Evolutionary conservation across 2,888 invertebrate species (phyloP).

Genomic region (Stenchaetothrips biformis): DNA sequence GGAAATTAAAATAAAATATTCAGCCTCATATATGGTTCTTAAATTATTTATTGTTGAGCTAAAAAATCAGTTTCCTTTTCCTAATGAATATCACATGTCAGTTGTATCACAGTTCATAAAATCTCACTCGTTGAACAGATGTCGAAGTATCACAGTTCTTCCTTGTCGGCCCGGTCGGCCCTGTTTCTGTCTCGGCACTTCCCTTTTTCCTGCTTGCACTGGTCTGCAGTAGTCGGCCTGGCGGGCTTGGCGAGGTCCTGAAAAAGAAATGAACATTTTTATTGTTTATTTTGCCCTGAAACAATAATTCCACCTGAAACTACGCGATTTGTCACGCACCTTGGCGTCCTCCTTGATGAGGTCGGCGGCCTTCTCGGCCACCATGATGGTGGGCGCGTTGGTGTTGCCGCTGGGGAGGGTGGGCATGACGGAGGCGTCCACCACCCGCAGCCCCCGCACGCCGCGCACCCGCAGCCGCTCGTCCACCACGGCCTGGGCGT

Average conservation of each 20-base stretch:
- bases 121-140: neutral
- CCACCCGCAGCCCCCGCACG: slow-evolving; percentile 41
- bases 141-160: neutral
- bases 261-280: neutral
- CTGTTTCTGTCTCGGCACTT: neutral
- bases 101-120: neutral
- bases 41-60: neutral
- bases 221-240: neutral
- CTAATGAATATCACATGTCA: neutral
- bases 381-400: slow-evolving; percentile 42
- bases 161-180: neutral
- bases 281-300: neutral
- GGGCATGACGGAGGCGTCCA: slow-evolving; percentile 44
- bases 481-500: slow-evolving; percentile 40
- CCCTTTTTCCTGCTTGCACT: neutral
- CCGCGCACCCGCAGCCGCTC: slow-evolving; percentile 39
- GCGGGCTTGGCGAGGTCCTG: neutral
- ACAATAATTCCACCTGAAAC: too few relatives aligned
- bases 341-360: slow-evolving; percentile 29
- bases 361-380: slow-evolving; percentile 42
- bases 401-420: slow-evolving; percentile 42
- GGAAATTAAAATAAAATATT: too few relatives aligned
- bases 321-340: neutral
- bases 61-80: neutral
- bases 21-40: neutral